Evolutionary conservation across 2,113 vertebrate genomes (phyloP), one percentile per base, ranked within the genome.

Genomic region (Megaptera novaeangliae): DNA sequence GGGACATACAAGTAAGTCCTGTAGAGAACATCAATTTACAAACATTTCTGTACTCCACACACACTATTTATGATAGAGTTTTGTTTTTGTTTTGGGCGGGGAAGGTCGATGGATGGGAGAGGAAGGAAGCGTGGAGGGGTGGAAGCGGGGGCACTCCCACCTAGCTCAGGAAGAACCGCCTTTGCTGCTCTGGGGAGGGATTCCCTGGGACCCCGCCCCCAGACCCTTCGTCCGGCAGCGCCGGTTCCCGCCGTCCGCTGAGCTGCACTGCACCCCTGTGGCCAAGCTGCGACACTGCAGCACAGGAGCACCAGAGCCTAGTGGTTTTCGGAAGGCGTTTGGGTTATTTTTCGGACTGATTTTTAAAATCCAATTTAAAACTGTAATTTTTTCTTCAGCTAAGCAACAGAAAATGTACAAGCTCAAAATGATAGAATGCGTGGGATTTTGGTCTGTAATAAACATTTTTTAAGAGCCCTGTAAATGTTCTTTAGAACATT

Each of bases 221-320:
- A 7, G 34, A 2, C 15, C 55, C 0, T 0, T 6, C 41, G 1
- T 8, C 13, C 0, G 6, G 5, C 39, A 0, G 0, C 55, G 13
- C 18, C 34, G 0, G 20, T 10, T n/a, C 29, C 94, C 69, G 0
- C 57, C 27, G 74, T 96, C 44, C 0, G 46, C 96, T 91, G 86
- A 96, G 75, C 95, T 95, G 90, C 94, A 94, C 97, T 97, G 97
- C 92, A 2, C 66, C 64, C 95, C 15, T 57, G 90, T 84, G 97
- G 97, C 82, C 61, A 9, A 34, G 13, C 3, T 12, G 34, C 20
- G 74, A 59, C 44, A 59, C 92, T 96, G 95, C 95, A 95, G 71
- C 34, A 17, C 66, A 17, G 8, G 17, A 39, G 29, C 61, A 2
- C 39, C 55, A 20, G 69, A 55, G 14, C 23, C 21, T 0, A 7